These are phyloP conservation scores for Pygmarrhopalites habei DNA, from an alignment of 1,140 invertebrate species.

Conservation along the genomic window DNA sequence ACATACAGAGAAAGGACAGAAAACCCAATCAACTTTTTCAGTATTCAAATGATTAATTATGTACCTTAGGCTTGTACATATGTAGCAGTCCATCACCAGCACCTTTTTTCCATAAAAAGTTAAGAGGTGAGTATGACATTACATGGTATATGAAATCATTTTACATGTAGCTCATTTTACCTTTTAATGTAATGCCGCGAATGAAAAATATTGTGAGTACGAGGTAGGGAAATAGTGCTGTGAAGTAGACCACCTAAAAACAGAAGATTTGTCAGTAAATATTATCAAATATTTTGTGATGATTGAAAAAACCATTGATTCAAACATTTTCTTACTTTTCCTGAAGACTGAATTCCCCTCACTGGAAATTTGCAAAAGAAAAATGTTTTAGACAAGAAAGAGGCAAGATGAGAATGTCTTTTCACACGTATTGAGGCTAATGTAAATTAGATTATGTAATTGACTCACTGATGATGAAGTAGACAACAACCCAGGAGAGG, in stretches of 20 bases:
- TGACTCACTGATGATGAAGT: constrained; percentile 96
- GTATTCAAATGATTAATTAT: no score
- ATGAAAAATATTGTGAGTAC: constrained; percentile 93
- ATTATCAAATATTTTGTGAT: not conserved
- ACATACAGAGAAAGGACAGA: no score
- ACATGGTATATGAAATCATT: no score
- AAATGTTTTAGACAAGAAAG: no score
- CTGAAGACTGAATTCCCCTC: constrained; percentile 95
- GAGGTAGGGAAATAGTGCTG: constrained; percentile 89
- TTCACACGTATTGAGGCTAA: no score
- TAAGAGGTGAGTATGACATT: no score
- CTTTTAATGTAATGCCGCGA: constrained; percentile 78
- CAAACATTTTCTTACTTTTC: constrained; percentile 63
- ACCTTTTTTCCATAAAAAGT: no score
- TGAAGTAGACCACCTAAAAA: constrained; percentile 86
- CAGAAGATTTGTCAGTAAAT: constrained; percentile 28
- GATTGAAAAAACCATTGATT: not conserved
- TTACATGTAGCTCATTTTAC: no score
- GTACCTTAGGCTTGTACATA: constrained; percentile 83
- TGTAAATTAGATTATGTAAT: no score
- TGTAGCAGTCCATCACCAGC: constrained; percentile 78
- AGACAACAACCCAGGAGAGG: constrained; percentile 88
- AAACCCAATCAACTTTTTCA: no score
- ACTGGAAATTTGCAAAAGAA: no score
- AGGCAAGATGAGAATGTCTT: no score